Conservation (phyloP, 2,797 vertebrate genomes). For the Vespertilio murinus region DNA sequence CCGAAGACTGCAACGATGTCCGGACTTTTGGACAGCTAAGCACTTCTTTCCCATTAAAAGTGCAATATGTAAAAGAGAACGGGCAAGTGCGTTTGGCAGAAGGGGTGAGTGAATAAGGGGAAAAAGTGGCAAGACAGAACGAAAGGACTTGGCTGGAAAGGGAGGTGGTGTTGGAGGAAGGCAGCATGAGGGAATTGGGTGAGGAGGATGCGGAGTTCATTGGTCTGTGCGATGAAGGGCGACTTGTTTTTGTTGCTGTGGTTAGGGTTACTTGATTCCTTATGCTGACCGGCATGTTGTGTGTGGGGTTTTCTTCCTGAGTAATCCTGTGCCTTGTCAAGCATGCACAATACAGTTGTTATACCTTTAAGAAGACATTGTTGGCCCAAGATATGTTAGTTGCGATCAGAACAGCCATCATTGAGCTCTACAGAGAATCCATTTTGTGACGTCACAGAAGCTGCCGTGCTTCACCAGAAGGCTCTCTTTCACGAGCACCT, state of each 20-base stretch:
- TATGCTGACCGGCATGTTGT: not conserved
- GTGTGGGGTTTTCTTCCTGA: not conserved
- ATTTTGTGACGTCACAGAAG: not conserved
- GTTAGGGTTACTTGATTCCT: not conserved
- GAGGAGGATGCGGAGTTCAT: not conserved
- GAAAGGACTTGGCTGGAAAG: not conserved
- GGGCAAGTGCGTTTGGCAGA: not conserved
- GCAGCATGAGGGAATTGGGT: rapidly evolving
- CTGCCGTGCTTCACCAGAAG: not conserved
- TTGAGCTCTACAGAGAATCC: not conserved
- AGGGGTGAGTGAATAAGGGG: not conserved
- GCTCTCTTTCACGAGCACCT: not conserved
- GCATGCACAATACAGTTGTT: not conserved
- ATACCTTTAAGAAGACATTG: not conserved
- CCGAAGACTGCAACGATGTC: rapidly evolving
- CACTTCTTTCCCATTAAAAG: not conserved
- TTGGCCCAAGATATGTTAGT: not conserved
- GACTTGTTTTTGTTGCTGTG: not conserved
- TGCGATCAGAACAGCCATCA: not conserved
- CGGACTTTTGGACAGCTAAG: not conserved
- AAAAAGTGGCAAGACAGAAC: not conserved
- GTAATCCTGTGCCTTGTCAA: not conserved
- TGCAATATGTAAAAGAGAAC: not conserved
- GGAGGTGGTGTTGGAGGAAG: not conserved
- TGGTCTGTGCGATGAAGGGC: not conserved